phyloP scores from a whole-genome alignment of 2,113 vertebrate genomes.

The Ameiurus melas region DNA sequence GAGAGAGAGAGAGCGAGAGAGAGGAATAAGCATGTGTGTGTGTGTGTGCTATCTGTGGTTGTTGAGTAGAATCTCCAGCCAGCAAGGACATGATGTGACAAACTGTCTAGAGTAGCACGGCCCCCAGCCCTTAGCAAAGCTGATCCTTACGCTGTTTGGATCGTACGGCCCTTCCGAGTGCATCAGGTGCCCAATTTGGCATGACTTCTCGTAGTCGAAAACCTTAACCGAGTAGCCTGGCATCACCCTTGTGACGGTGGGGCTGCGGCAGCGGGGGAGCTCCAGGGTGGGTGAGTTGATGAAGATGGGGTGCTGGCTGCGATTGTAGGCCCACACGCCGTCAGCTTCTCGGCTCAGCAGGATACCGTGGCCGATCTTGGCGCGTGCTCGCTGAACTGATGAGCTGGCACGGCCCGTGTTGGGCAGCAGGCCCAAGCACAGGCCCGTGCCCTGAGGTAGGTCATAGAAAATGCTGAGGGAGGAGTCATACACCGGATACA shows the following conservation, averaged over 20 bases:
- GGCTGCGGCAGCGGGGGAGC: conserved; percentile 78
- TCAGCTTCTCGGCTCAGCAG: conserved; percentile 91
- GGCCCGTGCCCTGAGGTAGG: conserved; percentile 99
- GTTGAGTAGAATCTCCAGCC: conserved; percentile 94
- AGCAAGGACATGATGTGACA: conserved; percentile 97
- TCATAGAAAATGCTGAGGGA: conserved; percentile 99
- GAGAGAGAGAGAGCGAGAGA: neutral
- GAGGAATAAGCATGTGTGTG: neutral
- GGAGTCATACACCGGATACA: conserved; percentile 91
- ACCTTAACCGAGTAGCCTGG: conserved; percentile 95
- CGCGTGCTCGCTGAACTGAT: conserved; percentile 86
- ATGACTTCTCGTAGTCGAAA: conserved; percentile 91
- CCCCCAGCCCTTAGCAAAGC: conserved; percentile 97
- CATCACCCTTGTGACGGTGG: conserved; percentile 89
- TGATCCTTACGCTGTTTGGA: conserved; percentile 93
- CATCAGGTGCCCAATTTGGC: conserved; percentile 78
- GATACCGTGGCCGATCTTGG: conserved; percentile 94
- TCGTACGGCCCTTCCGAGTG: conserved; percentile 89
- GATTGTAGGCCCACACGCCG: conserved; percentile 97
- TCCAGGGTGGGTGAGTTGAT: conserved; percentile 96
- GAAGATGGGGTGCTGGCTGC: conserved; percentile 94
- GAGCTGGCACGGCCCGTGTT: conserved; percentile 74
- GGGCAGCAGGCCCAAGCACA: conserved; percentile 90
- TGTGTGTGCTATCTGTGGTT: conserved; percentile 78
- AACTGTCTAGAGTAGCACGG: conserved; percentile 95